Conservation (phyloP, 2,888 invertebrate genomes). For the Trissoscelio sp. region DNA sequence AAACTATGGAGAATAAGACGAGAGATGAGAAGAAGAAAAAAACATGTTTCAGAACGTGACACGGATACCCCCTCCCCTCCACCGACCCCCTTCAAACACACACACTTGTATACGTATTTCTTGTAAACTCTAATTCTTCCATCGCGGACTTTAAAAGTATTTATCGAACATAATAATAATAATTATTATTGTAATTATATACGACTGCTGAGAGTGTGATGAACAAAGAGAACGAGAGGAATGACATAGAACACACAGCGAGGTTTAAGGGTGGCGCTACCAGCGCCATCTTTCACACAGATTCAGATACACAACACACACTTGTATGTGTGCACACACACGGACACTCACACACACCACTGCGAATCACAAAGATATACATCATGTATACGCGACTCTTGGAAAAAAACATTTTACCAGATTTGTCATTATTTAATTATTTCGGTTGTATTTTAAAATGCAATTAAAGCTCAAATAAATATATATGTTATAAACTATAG, state of each 20-base stretch:
- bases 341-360: conserved; percentile 10
- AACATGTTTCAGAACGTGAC: conserved; percentile 57
- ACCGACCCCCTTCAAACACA: conserved; percentile 80
- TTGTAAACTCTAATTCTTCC: conserved; percentile 87
- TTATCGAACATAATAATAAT: conserved; percentile 83
- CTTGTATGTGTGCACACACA: conserved; percentile 18
- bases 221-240: conserved; percentile 74
- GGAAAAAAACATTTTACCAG: conserved; percentile 87
- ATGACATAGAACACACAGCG: conserved; percentile 58
- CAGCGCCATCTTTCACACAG: conserved; percentile 54
- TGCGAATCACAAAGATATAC: conserved; percentile 86
- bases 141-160: conserved; percentile 84
- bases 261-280: conserved; percentile 58
- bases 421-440: conserved; percentile 92
- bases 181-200: conserved; percentile 83
- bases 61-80: conserved; percentile 42
- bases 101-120: conserved; percentile 91
- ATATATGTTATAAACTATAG: conserved; percentile 91
- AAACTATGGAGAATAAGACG: conserved; percentile 37
- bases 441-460: conserved; percentile 93
- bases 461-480: conserved; percentile 94
- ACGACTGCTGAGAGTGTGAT: conserved; percentile 83
- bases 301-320: conserved; percentile 56
- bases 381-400: conserved; percentile 92
- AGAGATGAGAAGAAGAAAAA: background rate